Base-by-base conservation (phyloP, 2,888 invertebrate species). In the Meteorus cinctellus region DNA sequence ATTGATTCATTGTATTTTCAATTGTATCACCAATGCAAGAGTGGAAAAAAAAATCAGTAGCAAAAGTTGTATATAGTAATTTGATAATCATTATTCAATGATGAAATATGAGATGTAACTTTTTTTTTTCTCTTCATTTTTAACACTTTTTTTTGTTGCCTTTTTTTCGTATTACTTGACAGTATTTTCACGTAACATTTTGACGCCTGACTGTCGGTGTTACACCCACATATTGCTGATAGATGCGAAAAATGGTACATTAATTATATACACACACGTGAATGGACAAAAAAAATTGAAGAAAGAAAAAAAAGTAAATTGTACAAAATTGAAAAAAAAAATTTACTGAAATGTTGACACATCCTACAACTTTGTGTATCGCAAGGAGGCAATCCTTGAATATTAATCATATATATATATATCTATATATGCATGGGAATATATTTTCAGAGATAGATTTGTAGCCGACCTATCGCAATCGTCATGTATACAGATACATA, bases 11-110 rank as follows among this genome's bases (percentile, higher is more conserved):
- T 74, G 76, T 55, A 63, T 74, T 73, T 71, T 67, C 75, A 75
- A 74, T 78, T 77, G 77, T 78, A 78, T 75, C 77, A 80, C 75
- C 79, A 77, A 75, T 76, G 75, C 75, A 75, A 19, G 78, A 78
- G 76, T 1, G 19, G 16, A 55, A 55, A 19, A 55, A 55, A 19
- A 55, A 55, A 55, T 55, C 55, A 55, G 2, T 73, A 76, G 76
- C 19, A 55, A 55, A 55, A 19, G 19, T 55, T 16, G 1, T 14
- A 6, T 41, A 41, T 41, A 16, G n/a, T 55, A 4, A 55, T 24
- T 55, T 19, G n/a, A 55, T 19, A 6, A n/a, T 55, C 12, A 41
- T 55, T 19, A 48, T 48, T 48, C 19, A 24, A 19, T 55, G 55
- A 55, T 19, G 55, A 55, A 55, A 55, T 55, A 55, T 10, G 19